phyloP scores from a whole-genome alignment of 2,797 vertebrate species.

The Delichon dasypus region DNA sequence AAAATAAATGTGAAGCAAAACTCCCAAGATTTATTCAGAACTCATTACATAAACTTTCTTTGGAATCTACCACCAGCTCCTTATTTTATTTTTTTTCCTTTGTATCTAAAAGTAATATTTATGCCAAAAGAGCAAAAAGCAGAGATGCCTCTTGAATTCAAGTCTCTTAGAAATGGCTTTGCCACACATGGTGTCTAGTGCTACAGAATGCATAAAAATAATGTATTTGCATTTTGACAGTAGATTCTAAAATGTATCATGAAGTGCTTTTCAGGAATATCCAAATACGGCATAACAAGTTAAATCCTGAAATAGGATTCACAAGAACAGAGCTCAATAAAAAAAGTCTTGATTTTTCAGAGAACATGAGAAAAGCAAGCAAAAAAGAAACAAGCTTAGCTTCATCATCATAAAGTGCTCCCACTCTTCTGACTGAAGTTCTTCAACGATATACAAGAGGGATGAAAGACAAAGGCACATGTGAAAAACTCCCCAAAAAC shows the following conservation, averaged over 20 bases:
- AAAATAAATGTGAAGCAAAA: not conserved
- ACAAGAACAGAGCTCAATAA: not conserved
- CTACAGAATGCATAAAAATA: not conserved
- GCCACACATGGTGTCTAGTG: not conserved
- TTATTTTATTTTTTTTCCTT: not conserved
- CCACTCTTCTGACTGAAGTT: not conserved
- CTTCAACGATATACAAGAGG: not conserved
- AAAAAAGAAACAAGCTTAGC: not conserved
- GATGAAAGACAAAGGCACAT: not conserved
- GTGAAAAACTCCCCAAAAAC: not conserved
- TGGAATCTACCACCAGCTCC: not conserved
- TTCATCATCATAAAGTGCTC: not conserved
- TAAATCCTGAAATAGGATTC: slow-evolving; percentile 13
- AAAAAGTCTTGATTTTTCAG: not conserved
- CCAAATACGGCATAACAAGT: not conserved
- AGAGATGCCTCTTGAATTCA: not conserved
- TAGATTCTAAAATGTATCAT: not conserved
- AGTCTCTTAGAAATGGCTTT: not conserved
- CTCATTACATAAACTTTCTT: not conserved
- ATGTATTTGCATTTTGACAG: not conserved
- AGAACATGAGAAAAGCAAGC: not conserved
- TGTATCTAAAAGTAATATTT: not conserved
- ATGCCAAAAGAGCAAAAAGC: not conserved
- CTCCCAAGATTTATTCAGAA: not conserved
- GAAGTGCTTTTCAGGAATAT: slow-evolving; percentile 17